A percentile compares a stretch with the other conserved stretches of the same genome.
Evolutionary conservation across 2,113 vertebrate species (phyloP).

Genomic region (Lophochroa leadbeateri): DNA sequence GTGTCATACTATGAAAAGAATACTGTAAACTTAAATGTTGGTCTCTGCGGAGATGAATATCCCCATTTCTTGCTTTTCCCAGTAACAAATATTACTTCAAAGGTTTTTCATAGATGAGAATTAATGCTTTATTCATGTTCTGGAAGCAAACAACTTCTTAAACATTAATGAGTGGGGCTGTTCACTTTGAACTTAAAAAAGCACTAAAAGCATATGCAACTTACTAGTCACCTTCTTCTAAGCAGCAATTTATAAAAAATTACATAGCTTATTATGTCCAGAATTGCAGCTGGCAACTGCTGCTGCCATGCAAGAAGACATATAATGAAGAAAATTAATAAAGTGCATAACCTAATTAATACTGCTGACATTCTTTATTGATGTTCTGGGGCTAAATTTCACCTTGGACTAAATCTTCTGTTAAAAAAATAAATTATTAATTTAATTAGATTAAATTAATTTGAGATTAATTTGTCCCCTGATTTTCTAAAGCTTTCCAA

Average conservation of each 20-base stretch:
- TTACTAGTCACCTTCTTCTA: not conserved
- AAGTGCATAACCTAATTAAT: not conserved
- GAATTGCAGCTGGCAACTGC: not conserved
- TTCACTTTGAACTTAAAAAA: not conserved
- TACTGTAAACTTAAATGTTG: not conserved
- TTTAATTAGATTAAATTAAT: too few relatives aligned
- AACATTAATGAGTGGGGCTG: not conserved
- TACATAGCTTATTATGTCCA: not conserved
- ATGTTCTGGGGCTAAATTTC: not conserved
- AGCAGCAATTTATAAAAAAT: not conserved
- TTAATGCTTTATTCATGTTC: not conserved
- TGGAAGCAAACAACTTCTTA: not conserved
- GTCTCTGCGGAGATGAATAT: not conserved
- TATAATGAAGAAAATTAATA: not conserved
- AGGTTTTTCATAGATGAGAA: slow-evolving; percentile 5
- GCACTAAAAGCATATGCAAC: not conserved
- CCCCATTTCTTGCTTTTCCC: not conserved
- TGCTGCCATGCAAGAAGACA: not conserved
- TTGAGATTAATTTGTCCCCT: not conserved
- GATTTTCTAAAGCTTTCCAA: not conserved
- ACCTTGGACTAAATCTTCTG: not conserved
- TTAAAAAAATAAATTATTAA: not conserved
- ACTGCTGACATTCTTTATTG: not conserved
- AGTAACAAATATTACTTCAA: slow-evolving; percentile 2
- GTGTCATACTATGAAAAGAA: not conserved